A percentile compares a stretch with the other conserved stretches of the same genome.
These are phyloP conservation scores for Oryzias woworae DNA, from an alignment of 2,113 vertebrate genomes.

Conservation along the genomic window DNA sequence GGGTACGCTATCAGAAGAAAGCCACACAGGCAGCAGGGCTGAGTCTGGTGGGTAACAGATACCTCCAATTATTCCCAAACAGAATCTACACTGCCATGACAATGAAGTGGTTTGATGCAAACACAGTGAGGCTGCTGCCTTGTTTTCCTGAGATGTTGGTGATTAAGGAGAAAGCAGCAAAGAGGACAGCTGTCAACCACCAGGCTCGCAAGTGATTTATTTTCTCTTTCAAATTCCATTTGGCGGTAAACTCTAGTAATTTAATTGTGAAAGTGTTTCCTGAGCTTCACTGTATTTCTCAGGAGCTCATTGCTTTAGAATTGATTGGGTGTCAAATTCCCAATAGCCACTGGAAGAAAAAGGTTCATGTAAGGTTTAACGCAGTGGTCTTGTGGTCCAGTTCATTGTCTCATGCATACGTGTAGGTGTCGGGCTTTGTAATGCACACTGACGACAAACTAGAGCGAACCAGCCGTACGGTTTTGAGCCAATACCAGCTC, in stretches of 20 bases:
- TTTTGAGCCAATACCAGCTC: too few relatives aligned
- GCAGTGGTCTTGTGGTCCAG: too few relatives aligned
- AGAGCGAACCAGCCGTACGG: too few relatives aligned
- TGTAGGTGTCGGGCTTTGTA: too few relatives aligned
- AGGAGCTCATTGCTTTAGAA: slow-evolving; percentile 25
- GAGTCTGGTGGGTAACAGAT: slow-evolving; percentile 24
- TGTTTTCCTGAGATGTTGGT: slow-evolving; percentile 19
- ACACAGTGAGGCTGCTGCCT: slow-evolving; percentile 30
- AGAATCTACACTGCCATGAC: slow-evolving; percentile 21
- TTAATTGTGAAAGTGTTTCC: slow-evolving; percentile 48
- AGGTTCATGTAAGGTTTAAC: not conserved
- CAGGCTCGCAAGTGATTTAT: slow-evolving; percentile 12
- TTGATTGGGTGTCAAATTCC: slow-evolving; percentile 18
- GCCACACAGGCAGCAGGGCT: not conserved
- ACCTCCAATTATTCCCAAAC: slow-evolving; percentile 45
- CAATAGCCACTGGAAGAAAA: slow-evolving; percentile 7
- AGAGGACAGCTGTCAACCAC: slow-evolving; percentile 21
- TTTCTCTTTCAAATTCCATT: slow-evolving; percentile 42
- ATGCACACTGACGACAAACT: too few relatives aligned
- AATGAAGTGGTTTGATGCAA: slow-evolving; percentile 39
- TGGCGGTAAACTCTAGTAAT: slow-evolving; percentile 38
- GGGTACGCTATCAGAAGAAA: slow-evolving; percentile 4
- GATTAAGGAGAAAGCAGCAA: slow-evolving; percentile 29
- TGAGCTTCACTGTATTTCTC: slow-evolving; percentile 28
- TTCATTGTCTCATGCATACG: too few relatives aligned